These are phyloP conservation scores for Campylorhamphus procurvoides DNA, from an alignment of 2,113 vertebrate species.

Conservation along the genomic window DNA sequence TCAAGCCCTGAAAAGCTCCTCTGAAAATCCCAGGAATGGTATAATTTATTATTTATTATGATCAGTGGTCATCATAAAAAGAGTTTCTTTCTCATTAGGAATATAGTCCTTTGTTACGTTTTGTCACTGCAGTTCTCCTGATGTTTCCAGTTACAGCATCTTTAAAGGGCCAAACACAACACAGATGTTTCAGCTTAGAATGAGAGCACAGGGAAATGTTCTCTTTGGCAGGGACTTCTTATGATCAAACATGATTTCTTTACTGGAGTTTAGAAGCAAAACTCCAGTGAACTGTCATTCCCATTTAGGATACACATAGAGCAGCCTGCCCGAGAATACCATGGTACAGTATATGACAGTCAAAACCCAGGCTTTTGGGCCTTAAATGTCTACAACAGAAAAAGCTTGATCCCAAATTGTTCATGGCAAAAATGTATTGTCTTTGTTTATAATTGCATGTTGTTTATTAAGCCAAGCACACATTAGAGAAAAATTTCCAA, in stretches of 20 bases:
- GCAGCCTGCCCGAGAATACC: not conserved
- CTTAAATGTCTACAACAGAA: not conserved
- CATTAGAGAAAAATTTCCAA: not conserved
- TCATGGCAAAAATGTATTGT: not conserved
- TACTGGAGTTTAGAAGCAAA: not conserved
- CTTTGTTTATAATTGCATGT: not conserved
- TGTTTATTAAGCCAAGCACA: not conserved
- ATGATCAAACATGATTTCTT: not conserved
- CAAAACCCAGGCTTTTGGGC: not conserved
- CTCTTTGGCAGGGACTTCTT: not conserved
- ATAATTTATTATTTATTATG: not conserved
- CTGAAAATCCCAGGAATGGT: not conserved
- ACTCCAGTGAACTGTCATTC: not conserved
- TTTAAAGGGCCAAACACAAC: slow-evolving; percentile 53
- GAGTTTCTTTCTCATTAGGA: slow-evolving; percentile 34
- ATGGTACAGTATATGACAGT: not conserved
- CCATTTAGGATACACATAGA: not conserved
- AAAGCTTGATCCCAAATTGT: not conserved
- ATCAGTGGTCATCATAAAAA: not conserved
- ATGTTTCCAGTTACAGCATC: slow-evolving; percentile 15
- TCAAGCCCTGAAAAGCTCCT: not conserved
- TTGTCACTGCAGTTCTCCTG: slow-evolving; percentile 29
- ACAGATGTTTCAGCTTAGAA: slow-evolving; percentile 23
- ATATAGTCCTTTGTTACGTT: not conserved
- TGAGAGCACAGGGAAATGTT: not conserved